Conservation (phyloP, 2,113 vertebrate genomes). For the Paramormyrops kingsleyae region DNA sequence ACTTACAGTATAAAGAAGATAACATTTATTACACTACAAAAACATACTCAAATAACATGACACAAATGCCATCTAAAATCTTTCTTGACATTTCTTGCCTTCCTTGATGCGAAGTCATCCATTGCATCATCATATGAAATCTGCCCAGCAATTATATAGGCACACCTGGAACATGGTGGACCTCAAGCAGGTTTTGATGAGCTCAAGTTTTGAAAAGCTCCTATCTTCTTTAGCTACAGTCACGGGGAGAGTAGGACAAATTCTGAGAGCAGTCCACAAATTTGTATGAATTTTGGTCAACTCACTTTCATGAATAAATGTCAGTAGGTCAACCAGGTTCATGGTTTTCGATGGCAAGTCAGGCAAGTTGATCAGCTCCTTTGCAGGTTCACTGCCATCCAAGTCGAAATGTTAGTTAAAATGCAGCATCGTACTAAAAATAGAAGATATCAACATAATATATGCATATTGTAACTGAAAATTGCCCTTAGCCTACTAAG, state of each 20-base stretch:
- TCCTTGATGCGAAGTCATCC: not conserved
- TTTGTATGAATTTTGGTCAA: constrained; percentile 17
- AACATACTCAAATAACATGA: not conserved
- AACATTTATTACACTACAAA: not conserved
- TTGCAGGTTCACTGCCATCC: constrained; percentile 21
- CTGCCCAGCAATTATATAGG: not conserved
- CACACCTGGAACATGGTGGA: not conserved
- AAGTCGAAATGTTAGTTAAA: not conserved
- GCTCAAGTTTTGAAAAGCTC: too few species aligned
- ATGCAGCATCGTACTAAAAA: too few species aligned
- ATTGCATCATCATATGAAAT: not conserved
- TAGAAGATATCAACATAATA: too few species aligned
- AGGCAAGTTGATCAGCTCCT: constrained; percentile 23
- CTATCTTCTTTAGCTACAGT: too few species aligned
- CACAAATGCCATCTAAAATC: not conserved
- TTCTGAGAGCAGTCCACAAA: not conserved
- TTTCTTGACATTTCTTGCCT: not conserved
- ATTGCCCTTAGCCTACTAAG: too few species aligned
- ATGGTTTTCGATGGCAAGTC: too few species aligned
- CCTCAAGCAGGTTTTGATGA: not conserved
- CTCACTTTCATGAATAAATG: constrained; percentile 2
- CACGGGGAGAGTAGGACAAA: not conserved
- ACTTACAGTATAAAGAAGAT: not conserved
- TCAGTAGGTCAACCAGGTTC: too few species aligned
- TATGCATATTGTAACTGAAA: too few species aligned